A percentile compares a stretch with the other conserved stretches of the same genome.
phyloP scores from a whole-genome alignment of 2,113 vertebrate genomes.

The Peromyscus californicus region DNA sequence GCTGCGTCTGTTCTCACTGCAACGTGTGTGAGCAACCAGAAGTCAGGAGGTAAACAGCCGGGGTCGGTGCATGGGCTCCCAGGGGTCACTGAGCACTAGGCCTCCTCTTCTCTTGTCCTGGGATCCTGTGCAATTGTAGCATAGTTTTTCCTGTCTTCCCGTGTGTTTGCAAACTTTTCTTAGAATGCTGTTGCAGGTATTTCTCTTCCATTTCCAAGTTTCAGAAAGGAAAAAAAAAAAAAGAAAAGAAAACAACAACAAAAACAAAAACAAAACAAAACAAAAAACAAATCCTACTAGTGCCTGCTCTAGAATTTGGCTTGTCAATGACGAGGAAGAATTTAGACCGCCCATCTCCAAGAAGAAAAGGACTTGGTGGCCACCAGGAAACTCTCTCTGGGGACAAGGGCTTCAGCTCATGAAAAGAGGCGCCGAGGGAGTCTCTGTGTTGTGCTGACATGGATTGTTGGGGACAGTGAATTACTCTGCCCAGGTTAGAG shows the following conservation, averaged over 20 bases:
- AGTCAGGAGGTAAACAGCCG: not conserved
- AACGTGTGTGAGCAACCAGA: not conserved
- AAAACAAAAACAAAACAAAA: no score
- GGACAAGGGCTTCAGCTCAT: not conserved
- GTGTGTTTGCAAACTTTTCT: not conserved
- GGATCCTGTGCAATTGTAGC: not conserved
- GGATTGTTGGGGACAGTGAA: no score
- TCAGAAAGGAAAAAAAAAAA: not conserved
- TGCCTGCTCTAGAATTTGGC: not conserved
- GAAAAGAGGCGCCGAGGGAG: rapidly evolving
- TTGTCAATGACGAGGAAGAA: not conserved
- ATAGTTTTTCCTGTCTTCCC: no score
- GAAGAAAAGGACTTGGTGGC: not conserved
- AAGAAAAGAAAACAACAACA: no score
- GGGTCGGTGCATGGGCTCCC: not conserved
- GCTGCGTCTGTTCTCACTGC: not conserved
- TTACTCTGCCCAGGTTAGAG: not conserved
- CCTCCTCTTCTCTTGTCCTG: not conserved
- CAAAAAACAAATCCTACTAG: no score
- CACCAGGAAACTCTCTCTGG: not conserved
- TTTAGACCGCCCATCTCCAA: not conserved
- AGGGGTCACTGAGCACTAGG: not conserved
- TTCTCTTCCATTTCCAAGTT: not conserved
- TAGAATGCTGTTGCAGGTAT: rapidly evolving
- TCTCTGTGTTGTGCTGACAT: not conserved